Evolutionary conservation across 2,888 invertebrate species (phyloP).

Genomic region (Euclidia mi): DNA sequence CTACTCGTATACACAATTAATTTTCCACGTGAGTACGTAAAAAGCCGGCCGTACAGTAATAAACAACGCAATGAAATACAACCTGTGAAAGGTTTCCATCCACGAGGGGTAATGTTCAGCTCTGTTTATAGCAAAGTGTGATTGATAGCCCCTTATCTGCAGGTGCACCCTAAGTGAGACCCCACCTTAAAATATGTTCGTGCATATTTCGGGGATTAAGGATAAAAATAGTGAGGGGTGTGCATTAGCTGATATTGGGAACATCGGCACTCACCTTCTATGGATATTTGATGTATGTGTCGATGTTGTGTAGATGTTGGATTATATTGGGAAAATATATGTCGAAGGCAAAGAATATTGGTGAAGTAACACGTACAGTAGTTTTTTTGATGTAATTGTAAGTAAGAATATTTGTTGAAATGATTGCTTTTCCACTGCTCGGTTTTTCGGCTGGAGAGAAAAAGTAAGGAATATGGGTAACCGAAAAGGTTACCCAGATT

Average conservation of each 20-base stretch:
- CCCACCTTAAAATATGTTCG: constrained; percentile 74
- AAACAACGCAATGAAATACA: constrained; percentile 69
- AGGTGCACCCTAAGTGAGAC: constrained; percentile 69
- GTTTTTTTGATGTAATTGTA: no score
- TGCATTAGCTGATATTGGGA: constrained; percentile 39
- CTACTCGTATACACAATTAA: constrained; percentile 10
- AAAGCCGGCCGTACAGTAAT: constrained; percentile 43
- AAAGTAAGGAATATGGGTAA: no score
- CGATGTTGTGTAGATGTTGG: background rate
- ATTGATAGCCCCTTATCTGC: constrained; percentile 85
- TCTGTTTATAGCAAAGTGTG: constrained; percentile 83
- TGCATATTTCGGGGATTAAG: constrained; percentile 69
- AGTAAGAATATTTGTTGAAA: no score
- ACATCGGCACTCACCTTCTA: constrained; percentile 25
- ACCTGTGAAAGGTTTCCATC: constrained; percentile 53
- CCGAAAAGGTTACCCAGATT: no score
- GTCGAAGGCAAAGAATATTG: no score
- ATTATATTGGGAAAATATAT: background rate
- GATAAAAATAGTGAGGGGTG: constrained; percentile 48
- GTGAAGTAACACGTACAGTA: no score
- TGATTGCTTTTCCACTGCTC: no score
- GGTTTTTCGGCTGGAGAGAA: no score
- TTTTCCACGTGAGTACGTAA: constrained; percentile 35
- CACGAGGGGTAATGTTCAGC: constrained; percentile 44
- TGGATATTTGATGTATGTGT: constrained; percentile 13